Base-by-base conservation (phyloP, 2,797 vertebrate species). In the Gymnoscopelus braueri region DNA sequence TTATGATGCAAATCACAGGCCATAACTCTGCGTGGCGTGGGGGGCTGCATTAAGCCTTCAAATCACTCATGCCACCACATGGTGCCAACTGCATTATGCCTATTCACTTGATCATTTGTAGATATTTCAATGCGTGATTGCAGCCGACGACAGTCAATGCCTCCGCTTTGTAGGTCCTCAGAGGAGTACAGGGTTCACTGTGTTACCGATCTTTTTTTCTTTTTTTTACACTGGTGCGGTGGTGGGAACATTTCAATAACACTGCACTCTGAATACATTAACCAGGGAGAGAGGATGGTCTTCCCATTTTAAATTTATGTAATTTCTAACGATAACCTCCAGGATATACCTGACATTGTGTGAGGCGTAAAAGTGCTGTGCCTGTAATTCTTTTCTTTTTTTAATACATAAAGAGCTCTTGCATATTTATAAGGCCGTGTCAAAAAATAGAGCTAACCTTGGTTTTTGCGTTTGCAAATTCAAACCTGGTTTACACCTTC, bases 1-100 rank as follows among this genome's bases (percentile, higher is more conserved):
- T 92, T 92, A 87, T 82, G 86, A 93, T 93, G 92, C 87, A 94
- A 92, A 93, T 94, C 84, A 79, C 80, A 70, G 83, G 84, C 89
- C 82, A 83, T 91, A 92, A 90, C 85, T 89, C 84, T 82, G 19
- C 65, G 70, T 81, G 83, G 84, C 69, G 82, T 83, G 86, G 87
- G 84, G 81, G 84, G 79, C 75, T 1, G 60, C 87, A 89, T 92
- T 93, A 92, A 91, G 88, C 87, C 87, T 78, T 87, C 87, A 89
- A 89, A 92, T 90, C 90, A 83, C 88, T 91, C 86, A 86, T 73
- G 72, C 75, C 58, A 62, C 75, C 60, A 75, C 84, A 72, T 57
- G 67, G 71, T 75, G 71, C 82, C 85, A 81, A 80, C 59, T 72
- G 81, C 78, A 81, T 89, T 88, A 80, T 83, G 73, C 75, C 73